Evolutionary conservation across 2,113 vertebrate genomes (phyloP).

Genomic region (Hippocampus comes): DNA sequence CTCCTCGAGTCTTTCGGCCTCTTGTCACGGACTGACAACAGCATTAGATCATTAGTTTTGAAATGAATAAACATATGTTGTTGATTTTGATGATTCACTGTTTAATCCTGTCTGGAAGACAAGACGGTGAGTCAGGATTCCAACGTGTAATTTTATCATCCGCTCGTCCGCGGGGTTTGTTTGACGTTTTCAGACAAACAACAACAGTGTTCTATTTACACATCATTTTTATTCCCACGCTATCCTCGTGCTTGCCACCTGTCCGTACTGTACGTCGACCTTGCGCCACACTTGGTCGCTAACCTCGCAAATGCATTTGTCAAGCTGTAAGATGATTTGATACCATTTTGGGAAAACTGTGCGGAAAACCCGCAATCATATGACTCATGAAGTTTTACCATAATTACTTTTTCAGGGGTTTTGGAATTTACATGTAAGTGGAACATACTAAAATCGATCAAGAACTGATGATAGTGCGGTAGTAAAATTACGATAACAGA

Average conservation of each 20-base stretch:
- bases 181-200: conserved; percentile 29
- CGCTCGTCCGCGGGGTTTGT: conserved; percentile 20
- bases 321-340: neutral
- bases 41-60: conserved; percentile 3
- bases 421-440: too few relatives aligned
- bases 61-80: conserved; percentile 5
- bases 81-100: conserved; percentile 41
- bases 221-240: neutral
- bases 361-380: too few relatives aligned
- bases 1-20: conserved; percentile 29
- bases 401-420: too few relatives aligned
- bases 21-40: conserved; percentile 49
- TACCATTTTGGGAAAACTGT: neutral
- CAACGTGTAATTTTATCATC: conserved; percentile 29
- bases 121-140: neutral
- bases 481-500: too few relatives aligned
- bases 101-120: conserved; percentile 29
- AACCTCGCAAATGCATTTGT: neutral
- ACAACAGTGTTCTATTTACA: neutral
- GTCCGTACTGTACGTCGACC: neutral
- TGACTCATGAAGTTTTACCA: too few relatives aligned
- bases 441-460: too few relatives aligned
- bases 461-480: too few relatives aligned
- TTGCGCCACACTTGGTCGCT: neutral
- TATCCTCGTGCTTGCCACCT: neutral